Percentiles rank a stretch among this genome's conserved stretches.
phyloP scores from a whole-genome alignment of 2,888 invertebrate species.

The Andrena chrysosceles region DNA sequence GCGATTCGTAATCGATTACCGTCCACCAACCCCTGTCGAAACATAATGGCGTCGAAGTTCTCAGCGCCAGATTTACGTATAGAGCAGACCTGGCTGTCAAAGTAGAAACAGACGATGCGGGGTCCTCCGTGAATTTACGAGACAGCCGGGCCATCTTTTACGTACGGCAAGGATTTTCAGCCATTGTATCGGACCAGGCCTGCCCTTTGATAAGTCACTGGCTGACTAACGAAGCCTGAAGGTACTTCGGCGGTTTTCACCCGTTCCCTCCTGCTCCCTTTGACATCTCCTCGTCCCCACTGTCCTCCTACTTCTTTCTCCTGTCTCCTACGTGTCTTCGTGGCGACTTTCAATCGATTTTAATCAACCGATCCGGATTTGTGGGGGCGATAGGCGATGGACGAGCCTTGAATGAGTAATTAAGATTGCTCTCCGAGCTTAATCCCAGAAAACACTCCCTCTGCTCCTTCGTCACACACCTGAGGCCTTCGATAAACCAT shows the following conservation, averaged over 20 bases:
- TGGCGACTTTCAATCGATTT: constrained; percentile 20
- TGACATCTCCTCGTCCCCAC: constrained; percentile 19
- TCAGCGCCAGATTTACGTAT: constrained; percentile 69
- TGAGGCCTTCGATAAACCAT: too few species aligned
- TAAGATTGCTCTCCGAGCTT: constrained; percentile 22
- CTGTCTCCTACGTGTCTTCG: constrained; percentile 19
- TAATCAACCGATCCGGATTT: constrained; percentile 41
- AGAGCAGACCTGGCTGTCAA: constrained; percentile 70
- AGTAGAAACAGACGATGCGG: constrained; percentile 74
- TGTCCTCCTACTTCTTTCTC: constrained; percentile 20
- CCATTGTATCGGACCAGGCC: constrained; percentile 75
- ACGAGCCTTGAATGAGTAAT: constrained; percentile 47
- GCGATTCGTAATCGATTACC: constrained; percentile 67
- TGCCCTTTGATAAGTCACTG: constrained; percentile 78
- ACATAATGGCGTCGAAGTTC: constrained; percentile 71
- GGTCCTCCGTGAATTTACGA: constrained; percentile 79
- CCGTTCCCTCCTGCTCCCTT: constrained; percentile 33
- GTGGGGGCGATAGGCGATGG: background rate
- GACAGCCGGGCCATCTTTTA: constrained; percentile 80
- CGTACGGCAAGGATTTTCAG: constrained; percentile 77
- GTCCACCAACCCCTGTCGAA: constrained; percentile 62
- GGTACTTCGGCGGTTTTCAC: constrained; percentile 57
- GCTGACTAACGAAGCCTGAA: constrained; percentile 77
- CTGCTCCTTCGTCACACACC: too few species aligned
- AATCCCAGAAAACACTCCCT: too few species aligned